Evolutionary conservation across 92 coral and sea anemone species (phyloP), one percentile per base, ranked within the genome.

Genomic region (Scolanthus callimorphus): DNA sequence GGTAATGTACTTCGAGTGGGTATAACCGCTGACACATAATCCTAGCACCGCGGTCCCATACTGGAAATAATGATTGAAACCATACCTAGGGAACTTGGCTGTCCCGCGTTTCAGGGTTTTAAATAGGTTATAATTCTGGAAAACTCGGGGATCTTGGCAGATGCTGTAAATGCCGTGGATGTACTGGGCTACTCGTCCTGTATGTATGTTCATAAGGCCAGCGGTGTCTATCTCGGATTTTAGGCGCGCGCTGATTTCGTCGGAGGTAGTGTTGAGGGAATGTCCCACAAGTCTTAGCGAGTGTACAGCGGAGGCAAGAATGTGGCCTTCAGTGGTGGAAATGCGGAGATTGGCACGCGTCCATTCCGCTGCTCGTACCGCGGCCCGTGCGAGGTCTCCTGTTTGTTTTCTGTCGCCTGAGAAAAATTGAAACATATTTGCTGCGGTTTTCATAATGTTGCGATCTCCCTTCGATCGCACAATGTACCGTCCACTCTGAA

Each of bases 301-400:
- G 54, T 60, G 68, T 39, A 79, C 55, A 1, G 68, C 91, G 12
- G 51, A 62, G 2, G 69, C 83, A 30, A 45, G 84, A n/a, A 50
- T 49, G 49, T 84, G 80, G 25, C 75, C 85, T 46, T 44, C 59
- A 15, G 26, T 20, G 9, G 41, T 51, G 4, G 70, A 29, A 19
- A 55, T 55, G 37, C 26, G 31, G 34, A 69, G 39, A n/a, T 63
- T 29, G 31, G 38, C 51, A n/a, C 51, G 57, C 25, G 82, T 29
- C 95, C 95, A 91, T 60, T 91, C 89, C 15, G 82, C 79, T 48
- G 86, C 95, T 49, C 69, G 60, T 30, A 80, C 85, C 1, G 90
- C 83, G 0, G 96, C 81, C 31, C 96, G 90, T 10, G 79, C 71
- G n/a, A 91, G 87, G 53, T 75, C 78, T 0, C 88, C 84, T 51